Base-by-base conservation (phyloP, 2,113 vertebrate genomes). In the Aramus guarauna region DNA sequence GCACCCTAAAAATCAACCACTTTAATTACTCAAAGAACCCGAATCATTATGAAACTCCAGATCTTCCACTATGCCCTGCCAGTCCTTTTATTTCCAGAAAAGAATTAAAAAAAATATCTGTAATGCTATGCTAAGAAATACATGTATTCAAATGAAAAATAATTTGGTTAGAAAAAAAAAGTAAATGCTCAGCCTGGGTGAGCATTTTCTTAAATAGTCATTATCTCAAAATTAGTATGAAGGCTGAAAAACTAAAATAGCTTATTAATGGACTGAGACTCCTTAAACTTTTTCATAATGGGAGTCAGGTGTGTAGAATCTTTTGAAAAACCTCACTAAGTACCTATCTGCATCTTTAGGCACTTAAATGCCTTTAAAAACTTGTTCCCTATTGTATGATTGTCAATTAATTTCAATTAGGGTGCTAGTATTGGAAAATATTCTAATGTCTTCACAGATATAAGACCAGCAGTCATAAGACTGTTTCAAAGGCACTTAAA, bases 261-360 rank as follows among this genome's bases (percentile, higher is more conserved):
- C 52, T 94, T 96, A 92, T 92, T 96, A 97, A 96, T 95, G 86
- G 73, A 94, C 94, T 95, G 91, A 95, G 77, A 94, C 92, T 82
- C 58, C 73, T 91, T 81, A 81, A 86, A 85, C 34, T 85, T 92
- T 82, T 78, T 69, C 37, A 60, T 94, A 75, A 94, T 76, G 76
- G 43, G 64, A 95, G 30, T 87, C 76, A 95, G 88, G 89, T 94
- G 77, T 16, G 32, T 53, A 69, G 41, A 87, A 69, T 94, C 74
- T 92, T 94, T 55, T 76, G 71, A 83, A 64, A 97, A 92, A 94
- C 66, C 62, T 93, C 92, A 94, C 84, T 96, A 84, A 93, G 86
- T 84, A 92, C 37, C 60, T 94, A 56, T 78, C 60, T 94, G 73
- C 86, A 66, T 81, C 60, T 86, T 96, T 97, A 92, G 76, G 86